These are phyloP conservation scores for Sycophila texana DNA, from an alignment of 2,888 invertebrate species.

Conservation along the genomic window DNA sequence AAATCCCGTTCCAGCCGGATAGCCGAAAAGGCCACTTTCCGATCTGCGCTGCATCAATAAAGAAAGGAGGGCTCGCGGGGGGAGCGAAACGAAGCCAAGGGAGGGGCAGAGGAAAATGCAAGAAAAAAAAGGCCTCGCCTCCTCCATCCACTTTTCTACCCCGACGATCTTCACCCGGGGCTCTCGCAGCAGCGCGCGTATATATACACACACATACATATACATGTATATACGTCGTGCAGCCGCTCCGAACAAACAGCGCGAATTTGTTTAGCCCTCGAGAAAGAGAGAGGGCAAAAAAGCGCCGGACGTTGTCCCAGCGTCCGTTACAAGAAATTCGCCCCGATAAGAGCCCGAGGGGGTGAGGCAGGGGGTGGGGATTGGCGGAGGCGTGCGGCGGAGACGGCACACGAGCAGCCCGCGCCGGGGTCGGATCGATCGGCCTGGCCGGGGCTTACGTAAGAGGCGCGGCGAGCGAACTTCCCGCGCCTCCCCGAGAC, in stretches of 20 bases:
- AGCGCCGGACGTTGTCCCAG: neutral
- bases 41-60: too few relatives aligned
- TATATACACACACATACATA: too few relatives aligned
- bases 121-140: too few relatives aligned
- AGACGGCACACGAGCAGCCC: neutral
- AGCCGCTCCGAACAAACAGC: neutral
- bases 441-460: conserved; percentile 31
- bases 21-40: too few relatives aligned
- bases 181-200: too few relatives aligned
- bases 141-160: too few relatives aligned
- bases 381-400: neutral
- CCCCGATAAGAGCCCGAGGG: conserved; percentile 8
- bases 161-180: too few relatives aligned
- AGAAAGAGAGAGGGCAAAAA: neutral
- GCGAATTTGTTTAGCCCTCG: neutral
- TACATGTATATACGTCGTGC: neutral
- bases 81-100: too few relatives aligned
- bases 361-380: too few relatives aligned
- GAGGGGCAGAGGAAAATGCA: too few relatives aligned
- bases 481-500: conserved; percentile 12
- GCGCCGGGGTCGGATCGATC: conserved; percentile 37
- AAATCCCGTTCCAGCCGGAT: too few relatives aligned
- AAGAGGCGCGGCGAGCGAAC: conserved; percentile 12
- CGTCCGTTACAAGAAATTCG: conserved; percentile 20
- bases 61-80: too few relatives aligned